phyloP scores from a whole-genome alignment of 2,888 invertebrate species.

The Lordiphosa fenestrarum region DNA sequence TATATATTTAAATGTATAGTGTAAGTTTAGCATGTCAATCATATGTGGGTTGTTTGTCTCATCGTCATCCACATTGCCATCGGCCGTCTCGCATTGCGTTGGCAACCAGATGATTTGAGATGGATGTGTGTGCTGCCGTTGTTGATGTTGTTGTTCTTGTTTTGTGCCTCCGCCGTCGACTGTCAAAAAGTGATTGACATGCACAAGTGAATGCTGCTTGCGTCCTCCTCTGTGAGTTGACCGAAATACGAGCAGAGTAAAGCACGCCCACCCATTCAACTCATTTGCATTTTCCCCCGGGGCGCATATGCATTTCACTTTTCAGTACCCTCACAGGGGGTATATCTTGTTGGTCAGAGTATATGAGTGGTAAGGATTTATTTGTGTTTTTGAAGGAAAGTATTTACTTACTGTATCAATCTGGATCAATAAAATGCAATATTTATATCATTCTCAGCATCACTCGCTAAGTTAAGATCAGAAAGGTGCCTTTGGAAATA shows the following conservation, averaged over 20 bases:
- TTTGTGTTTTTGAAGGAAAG: too few species aligned
- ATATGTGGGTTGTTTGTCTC: slow-evolving; percentile 36
- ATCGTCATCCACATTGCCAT: slow-evolving; percentile 29
- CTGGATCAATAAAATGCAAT: too few species aligned
- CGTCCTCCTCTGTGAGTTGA: slow-evolving; percentile 32
- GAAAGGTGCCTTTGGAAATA: too few species aligned
- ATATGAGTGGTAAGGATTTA: too few species aligned
- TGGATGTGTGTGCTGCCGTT: slow-evolving; percentile 39
- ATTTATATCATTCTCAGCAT: too few species aligned
- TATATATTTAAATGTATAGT: slow-evolving; percentile 1
- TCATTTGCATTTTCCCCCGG: slow-evolving; percentile 58
- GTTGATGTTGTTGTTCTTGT: slow-evolving; percentile 10
- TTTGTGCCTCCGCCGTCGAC: slow-evolving; percentile 36
- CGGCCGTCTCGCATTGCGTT: slow-evolving; percentile 14
- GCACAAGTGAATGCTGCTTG: slow-evolving; percentile 52
- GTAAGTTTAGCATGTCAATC: slow-evolving; percentile 50
- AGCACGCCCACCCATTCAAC: slow-evolving; percentile 38
- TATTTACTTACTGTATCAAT: too few species aligned
- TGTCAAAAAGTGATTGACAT: slow-evolving; percentile 69
- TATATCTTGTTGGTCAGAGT: not conserved
- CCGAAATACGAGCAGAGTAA: slow-evolving; percentile 43
- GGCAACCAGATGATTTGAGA: slow-evolving; percentile 38
- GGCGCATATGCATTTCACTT: slow-evolving; percentile 35
- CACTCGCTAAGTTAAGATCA: too few species aligned
- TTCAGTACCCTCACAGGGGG: slow-evolving; percentile 28